Evolutionary conservation across 2,888 invertebrate genomes (phyloP).

Genomic region (Callimorpha dominula): DNA sequence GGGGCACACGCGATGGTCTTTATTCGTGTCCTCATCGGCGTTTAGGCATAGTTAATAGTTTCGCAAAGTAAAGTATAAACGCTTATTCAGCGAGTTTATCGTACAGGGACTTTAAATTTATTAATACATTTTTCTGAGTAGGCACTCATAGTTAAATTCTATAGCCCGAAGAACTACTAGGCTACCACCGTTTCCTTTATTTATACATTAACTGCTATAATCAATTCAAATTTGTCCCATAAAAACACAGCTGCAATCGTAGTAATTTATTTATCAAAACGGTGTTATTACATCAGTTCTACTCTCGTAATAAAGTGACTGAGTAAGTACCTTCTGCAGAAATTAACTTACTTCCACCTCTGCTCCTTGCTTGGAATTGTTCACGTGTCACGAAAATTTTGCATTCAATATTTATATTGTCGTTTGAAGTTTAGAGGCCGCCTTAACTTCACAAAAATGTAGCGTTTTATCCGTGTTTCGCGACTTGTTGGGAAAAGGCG

Average conservation of each 20-base stretch:
- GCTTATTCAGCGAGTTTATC: too few relatives aligned
- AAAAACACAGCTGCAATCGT: not conserved
- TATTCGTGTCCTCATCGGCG: too few relatives aligned
- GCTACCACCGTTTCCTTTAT: not conserved
- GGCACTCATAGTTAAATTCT: not conserved
- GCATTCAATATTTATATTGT: not conserved
- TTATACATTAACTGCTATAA: not conserved
- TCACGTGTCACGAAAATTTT: not conserved
- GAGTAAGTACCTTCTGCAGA: not conserved
- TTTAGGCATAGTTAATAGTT: too few relatives aligned
- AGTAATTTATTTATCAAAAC: constrained; percentile 8
- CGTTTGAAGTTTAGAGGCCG: not conserved
- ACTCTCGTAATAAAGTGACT: not conserved
- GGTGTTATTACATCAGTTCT: not conserved
- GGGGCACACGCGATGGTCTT: too few relatives aligned
- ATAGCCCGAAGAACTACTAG: not conserved
- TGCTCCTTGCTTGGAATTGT: not conserved
- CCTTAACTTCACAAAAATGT: not conserved
- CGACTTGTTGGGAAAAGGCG: not conserved
- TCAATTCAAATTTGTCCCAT: not conserved
- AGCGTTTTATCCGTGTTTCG: not conserved
- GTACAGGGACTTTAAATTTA: too few relatives aligned
- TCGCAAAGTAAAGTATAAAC: too few relatives aligned
- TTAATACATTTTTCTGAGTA: not conserved
- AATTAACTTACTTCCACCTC: not conserved